Base-by-base conservation (phyloP, 2,888 invertebrate species). In the Elmis aenea region DNA sequence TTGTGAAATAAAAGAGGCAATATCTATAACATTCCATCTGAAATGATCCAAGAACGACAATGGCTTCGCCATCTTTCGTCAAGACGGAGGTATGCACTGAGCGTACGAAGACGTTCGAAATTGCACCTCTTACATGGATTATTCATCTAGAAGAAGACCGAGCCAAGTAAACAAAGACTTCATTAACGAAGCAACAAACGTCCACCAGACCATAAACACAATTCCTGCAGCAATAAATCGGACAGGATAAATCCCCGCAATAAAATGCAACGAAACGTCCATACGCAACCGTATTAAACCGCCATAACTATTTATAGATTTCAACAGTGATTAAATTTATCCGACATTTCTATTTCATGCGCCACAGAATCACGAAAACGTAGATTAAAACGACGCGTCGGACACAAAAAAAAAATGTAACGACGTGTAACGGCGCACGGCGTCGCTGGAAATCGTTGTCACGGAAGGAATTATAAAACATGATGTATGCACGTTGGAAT, bases 251-350 rank as follows among this genome's bases (percentile, higher is more conserved):
- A 29, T 15, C 21, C 30, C 21, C 3, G 22, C 21, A 22, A 13
- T 30, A 30, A 30, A 30, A 14, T 15, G 11, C 29, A 29, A 20
- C 29, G 9, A 29, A 29, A 29, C 26, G 18, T 26, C 26, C 26
- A 26, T 29, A 30, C 14, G 22, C 13, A 30, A 30, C 14, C 21
- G 21, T 20, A 30, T 30, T 30, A 30, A 22, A 30, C 8, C 13
- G 13, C 22, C 11, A 26, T 26, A 26, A 26, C 26, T 26, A 16
- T 26, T 26, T 26, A 20, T 28, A 10, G 28, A 16, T 28, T 28
- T 9, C 13, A 28, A 16, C 28, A 20, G 5, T 18, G 18, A 28
- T 18, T 28, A 13, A 16, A 28, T 16, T 28, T 18, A 28, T 18
- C 16, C 11, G 16, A 12, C 10, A 9, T 25, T 25, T 25, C 18